These are phyloP conservation scores for Trematomus bernacchii DNA, from an alignment of 2,797 vertebrate species.

Conservation along the genomic window DNA sequence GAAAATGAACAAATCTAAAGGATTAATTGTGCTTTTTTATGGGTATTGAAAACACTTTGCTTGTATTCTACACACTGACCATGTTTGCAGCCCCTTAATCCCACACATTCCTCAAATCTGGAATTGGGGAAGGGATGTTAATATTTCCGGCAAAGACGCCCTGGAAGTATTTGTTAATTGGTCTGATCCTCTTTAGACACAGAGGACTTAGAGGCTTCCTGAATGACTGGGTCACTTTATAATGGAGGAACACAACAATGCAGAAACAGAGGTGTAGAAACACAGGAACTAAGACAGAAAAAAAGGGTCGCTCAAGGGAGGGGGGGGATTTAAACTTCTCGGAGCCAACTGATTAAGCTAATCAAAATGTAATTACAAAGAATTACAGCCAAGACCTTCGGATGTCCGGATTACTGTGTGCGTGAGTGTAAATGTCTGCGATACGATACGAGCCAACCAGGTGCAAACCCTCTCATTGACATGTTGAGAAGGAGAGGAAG, in stretches of 20 bases:
- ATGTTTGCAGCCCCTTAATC: background rate
- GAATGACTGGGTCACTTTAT: constrained; percentile 4
- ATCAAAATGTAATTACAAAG: constrained; percentile 62
- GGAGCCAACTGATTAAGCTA: constrained; percentile 41
- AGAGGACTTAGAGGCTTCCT: constrained; percentile 4
- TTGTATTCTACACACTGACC: background rate
- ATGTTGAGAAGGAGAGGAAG: constrained; percentile 20
- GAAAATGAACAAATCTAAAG: background rate
- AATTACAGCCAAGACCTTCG: constrained; percentile 33
- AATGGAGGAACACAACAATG: constrained; percentile 16
- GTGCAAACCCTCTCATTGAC: constrained; percentile 42
- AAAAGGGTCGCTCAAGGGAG: constrained; percentile 9
- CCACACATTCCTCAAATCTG: constrained; percentile 9
- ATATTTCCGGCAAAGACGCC: background rate
- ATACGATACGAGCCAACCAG: constrained; percentile 31
- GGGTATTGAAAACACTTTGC: background rate
- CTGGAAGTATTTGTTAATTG: background rate
- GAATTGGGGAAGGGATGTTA: background rate
- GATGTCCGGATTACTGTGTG: constrained; percentile 43
- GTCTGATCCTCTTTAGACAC: constrained; percentile 13
- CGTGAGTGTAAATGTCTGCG: background rate
- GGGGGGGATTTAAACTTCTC: constrained; percentile 22
- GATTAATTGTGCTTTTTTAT: background rate
- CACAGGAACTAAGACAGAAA: constrained; percentile 19
- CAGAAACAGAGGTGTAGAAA: constrained; percentile 21